A percentile compares a stretch with the other conserved stretches of the same genome.
Evolutionary conservation across 2,113 vertebrate genomes (phyloP).

Genomic region (Dendropsophus ebraccatus): DNA sequence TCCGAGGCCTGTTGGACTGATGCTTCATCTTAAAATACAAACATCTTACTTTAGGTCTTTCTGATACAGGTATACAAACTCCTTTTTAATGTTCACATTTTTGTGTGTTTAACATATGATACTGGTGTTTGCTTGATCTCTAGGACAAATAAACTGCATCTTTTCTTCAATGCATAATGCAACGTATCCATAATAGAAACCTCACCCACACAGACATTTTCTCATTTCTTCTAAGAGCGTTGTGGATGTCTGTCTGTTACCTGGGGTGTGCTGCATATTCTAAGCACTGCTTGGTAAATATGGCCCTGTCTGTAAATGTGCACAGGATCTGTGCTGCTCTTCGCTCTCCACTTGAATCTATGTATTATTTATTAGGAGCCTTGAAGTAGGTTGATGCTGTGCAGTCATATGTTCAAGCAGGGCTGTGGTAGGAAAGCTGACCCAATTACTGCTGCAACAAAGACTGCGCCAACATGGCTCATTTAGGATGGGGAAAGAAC

Average conservation of each 20-base stretch:
- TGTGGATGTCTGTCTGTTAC: neutral
- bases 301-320: constrained; percentile 23
- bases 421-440: constrained; percentile 45
- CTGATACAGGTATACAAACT: too few species aligned
- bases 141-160: too few species aligned
- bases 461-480: constrained; percentile 5
- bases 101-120: neutral
- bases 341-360: constrained; percentile 45
- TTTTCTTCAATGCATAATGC: neutral
- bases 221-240: neutral
- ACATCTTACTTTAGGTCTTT: too few species aligned
- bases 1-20: too few species aligned
- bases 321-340: constrained; percentile 39
- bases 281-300: constrained; percentile 47
- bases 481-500: constrained; percentile 27
- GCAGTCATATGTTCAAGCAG: constrained; percentile 49
- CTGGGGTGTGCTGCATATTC: neutral
- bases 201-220: neutral
- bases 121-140: too few species aligned
- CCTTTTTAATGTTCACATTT: too few species aligned
- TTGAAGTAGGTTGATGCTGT: constrained; percentile 57
- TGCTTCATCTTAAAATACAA: too few species aligned
- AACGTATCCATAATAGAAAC: neutral
- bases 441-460: constrained; percentile 52
- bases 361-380: constrained; percentile 59